Evolutionary conservation across 2,113 vertebrate genomes (phyloP).

Genomic region (Chionomys nivalis): DNA sequence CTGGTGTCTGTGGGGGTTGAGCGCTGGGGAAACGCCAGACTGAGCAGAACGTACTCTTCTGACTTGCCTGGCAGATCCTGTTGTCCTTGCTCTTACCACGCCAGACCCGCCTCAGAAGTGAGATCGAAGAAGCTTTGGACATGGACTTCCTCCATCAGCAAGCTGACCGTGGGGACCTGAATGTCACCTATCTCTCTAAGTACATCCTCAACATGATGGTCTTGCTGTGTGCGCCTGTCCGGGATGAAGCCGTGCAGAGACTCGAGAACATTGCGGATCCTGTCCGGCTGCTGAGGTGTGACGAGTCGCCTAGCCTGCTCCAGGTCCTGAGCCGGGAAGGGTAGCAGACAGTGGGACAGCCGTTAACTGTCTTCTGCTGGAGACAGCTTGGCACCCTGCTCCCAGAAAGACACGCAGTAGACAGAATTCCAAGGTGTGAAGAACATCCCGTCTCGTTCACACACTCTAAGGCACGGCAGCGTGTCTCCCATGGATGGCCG

Average conservation of each 20-base stretch:
- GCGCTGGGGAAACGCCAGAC: not conserved
- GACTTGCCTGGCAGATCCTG: constrained; percentile 80
- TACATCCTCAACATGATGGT: constrained; percentile 85
- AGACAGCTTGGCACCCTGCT: not conserved
- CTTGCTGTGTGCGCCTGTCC: constrained; percentile 84
- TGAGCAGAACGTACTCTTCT: not conserved
- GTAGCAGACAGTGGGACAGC: not conserved
- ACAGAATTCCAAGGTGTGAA: not conserved
- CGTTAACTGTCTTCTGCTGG: not conserved
- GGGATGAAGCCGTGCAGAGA: constrained; percentile 84
- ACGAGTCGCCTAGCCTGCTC: no score
- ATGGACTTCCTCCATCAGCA: constrained; percentile 84
- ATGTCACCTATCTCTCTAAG: constrained; percentile 80
- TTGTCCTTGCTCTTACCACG: constrained; percentile 84
- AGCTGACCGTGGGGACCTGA: constrained; percentile 81
- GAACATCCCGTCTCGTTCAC: not conserved
- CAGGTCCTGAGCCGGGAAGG: not conserved
- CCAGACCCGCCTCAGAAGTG: constrained; percentile 83
- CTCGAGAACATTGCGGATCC: constrained; percentile 82
- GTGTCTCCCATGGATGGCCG: not conserved
- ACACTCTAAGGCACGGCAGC: not conserved
- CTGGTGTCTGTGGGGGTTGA: not conserved
- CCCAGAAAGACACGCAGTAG: not conserved
- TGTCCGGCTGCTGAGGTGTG: constrained; percentile 85
- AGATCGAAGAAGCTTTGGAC: constrained; percentile 86